Evolutionary conservation across 2,113 vertebrate species (phyloP).

Genomic region (Mobula birostris): DNA sequence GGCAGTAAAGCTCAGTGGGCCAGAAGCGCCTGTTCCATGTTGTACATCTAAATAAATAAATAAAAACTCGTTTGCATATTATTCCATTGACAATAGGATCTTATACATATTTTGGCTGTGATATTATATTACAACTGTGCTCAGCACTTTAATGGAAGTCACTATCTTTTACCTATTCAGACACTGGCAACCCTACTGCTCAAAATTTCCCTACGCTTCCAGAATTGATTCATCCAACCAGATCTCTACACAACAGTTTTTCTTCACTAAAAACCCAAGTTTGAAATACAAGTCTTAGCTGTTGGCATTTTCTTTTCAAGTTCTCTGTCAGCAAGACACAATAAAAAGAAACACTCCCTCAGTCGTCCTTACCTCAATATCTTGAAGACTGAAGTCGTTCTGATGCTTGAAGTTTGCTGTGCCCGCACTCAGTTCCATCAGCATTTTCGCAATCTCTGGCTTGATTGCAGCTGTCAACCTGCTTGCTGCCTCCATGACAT

Average conservation of each 20-base stretch:
- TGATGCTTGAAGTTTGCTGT: conserved; percentile 95
- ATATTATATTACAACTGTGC: background rate
- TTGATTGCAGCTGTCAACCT: conserved; percentile 97
- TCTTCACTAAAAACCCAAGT: background rate
- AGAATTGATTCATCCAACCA: background rate
- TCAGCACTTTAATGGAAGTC: background rate
- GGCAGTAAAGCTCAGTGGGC: too few relatives aligned
- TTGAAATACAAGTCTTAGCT: background rate
- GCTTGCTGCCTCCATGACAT: conserved; percentile 94
- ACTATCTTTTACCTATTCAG: background rate
- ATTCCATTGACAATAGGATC: background rate
- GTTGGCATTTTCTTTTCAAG: background rate
- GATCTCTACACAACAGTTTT: background rate
- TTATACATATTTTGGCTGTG: background rate
- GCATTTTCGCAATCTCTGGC: conserved; percentile 98
- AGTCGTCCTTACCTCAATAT: conserved; percentile 75
- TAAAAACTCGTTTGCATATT: background rate
- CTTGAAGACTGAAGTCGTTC: conserved; percentile 95
- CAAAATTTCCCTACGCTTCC: too few relatives aligned
- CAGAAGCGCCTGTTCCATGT: too few relatives aligned
- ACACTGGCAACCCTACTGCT: background rate
- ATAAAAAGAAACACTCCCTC: too few relatives aligned
- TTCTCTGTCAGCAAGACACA: too few relatives aligned
- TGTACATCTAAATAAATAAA: too few relatives aligned
- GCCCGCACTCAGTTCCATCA: conserved; percentile 94